Base-by-base conservation (phyloP, 2,797 vertebrate species). In the Cephalopachus bancanus region DNA sequence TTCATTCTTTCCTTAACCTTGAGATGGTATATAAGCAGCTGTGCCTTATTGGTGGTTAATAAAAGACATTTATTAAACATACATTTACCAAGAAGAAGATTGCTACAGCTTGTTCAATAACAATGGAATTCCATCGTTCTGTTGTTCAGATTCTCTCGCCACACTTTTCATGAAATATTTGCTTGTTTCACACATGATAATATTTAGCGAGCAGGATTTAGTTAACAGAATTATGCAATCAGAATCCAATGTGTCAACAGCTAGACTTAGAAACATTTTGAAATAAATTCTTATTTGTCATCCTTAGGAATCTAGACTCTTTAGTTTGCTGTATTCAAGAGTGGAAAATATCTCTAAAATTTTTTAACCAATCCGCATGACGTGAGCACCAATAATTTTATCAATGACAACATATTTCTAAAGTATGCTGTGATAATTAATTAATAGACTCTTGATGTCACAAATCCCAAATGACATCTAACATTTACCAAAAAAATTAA, bases 401-500 rank as follows among this genome's bases (percentile, higher is more conserved):
- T 8, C 30, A 62, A 81, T 60, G 26, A 75, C 4, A 72, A 5
- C 9, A 2, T 0, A 64, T 87, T 96, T 85, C 49, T 74, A 86
- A 90, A 92, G 84, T 75, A 4, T 69, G 7, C 81, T 81, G 26
- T 44, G 5, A 51, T 53, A 85, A 72, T 59, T 62, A 91, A 33
- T 7, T 62, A 91, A 33, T 7, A 24, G 22, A 9, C 7, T 57
- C 14, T 22, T 81, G 14, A 28, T 65, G 59, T 33, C 30, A 88
- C 12, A 67, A 53, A 55, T 89, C 59, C 74, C 72, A 96, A 78
- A 6, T 24, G 1, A 62, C 64, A 72, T 78, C 10, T 93, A 44
- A 28, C 59, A 83, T 89, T 62, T 80, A n/a, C 44, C 53, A 8
- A 74, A 71, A 91, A 90, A 95, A 51, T 69, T 51, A 78, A 26